A percentile compares a stretch with the other conserved stretches of the same genome.
These are phyloP conservation scores for Halcyon chelicuti DNA, from an alignment of 2,797 vertebrate species.

Conservation along the genomic window DNA sequence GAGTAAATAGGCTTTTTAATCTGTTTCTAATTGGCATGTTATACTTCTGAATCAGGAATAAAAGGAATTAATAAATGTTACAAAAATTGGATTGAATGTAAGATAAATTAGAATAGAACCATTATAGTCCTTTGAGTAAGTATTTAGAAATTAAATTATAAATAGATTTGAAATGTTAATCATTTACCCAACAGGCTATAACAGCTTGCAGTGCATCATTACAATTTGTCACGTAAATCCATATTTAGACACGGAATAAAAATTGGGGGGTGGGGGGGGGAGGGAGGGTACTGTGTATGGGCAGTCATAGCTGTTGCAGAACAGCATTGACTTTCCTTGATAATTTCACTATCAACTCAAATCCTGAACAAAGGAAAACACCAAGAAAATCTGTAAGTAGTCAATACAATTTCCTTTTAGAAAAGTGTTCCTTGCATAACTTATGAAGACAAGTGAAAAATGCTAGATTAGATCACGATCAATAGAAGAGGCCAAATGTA, in stretches of 20 bases:
- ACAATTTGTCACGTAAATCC: slow-evolving; percentile 47
- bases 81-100: slow-evolving; percentile 58
- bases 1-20: slow-evolving; percentile 66
- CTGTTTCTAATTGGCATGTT: slow-evolving; percentile 64
- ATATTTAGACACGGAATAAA: slow-evolving; percentile 31
- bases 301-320: not conserved
- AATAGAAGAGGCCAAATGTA: not conserved
- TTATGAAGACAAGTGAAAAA: not conserved
- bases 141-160: slow-evolving; percentile 71
- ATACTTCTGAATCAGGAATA: slow-evolving; percentile 60
- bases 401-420: not conserved
- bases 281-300: not conserved
- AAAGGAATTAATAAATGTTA: slow-evolving; percentile 69
- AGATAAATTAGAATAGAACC: slow-evolving; percentile 54
- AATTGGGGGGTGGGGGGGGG: not conserved
- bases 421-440: not conserved
- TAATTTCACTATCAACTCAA: not conserved
- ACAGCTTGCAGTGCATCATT: slow-evolving; percentile 21
- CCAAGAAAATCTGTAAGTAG: not conserved
- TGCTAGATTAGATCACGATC: not conserved
- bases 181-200: slow-evolving; percentile 56
- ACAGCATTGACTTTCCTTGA: not conserved
- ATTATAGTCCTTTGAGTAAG: slow-evolving; percentile 55
- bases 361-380: not conserved
- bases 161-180: slow-evolving; percentile 68